Base-by-base conservation (phyloP, 1,140 invertebrate genomes). In the Ephestia elutella region DNA sequence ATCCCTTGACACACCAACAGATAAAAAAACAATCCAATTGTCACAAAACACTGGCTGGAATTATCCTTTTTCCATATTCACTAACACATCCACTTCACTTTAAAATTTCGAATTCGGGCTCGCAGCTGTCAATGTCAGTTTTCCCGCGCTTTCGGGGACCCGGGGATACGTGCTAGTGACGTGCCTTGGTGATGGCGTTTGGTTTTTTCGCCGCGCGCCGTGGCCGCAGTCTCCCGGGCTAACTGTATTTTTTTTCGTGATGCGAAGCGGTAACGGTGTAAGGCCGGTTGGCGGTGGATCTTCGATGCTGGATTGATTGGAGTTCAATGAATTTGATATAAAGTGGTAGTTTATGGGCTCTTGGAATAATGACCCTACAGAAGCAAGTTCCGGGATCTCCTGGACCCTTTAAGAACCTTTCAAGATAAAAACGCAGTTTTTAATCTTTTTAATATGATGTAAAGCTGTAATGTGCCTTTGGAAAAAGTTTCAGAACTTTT, bases 241-340 rank as follows among this genome's bases (percentile, higher is more conserved):
- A 87, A 87, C 84, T 85, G 82, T 87, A 84, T 82, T 85, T 87
- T 78, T 87, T 87, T 85, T 82, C 78, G 81, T 78, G 79, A 75
- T 82, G 68, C 73, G 61, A 73, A 65, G 65, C 64, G 68, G 67
- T 85, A 84, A 82, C 82, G 82, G 80, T 82, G 66, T 59, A 67
- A 66, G 66, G 76, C 81, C 81, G 78, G 78, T 82, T 81, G 67
- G 38, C n/a, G 62, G 57, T 73, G 70, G 70, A 73, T 76, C 77
- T 71, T 74, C 78, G 57, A 66, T 63, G 57, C 5, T 53, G 21
- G 10, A 67, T 68, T 57, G 64, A 71, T 74, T 68, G 70, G 58
- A 44, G 56, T 64, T 66, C 68, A 59, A 71, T 71, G 67, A 63
- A 70, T 72, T 68, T 70, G 65, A 56, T 66, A 65, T 32, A 7